Evolutionary conservation across 2,888 invertebrate species (phyloP), one percentile per base, ranked within the genome.

Genomic region (Agrotis clavis): DNA sequence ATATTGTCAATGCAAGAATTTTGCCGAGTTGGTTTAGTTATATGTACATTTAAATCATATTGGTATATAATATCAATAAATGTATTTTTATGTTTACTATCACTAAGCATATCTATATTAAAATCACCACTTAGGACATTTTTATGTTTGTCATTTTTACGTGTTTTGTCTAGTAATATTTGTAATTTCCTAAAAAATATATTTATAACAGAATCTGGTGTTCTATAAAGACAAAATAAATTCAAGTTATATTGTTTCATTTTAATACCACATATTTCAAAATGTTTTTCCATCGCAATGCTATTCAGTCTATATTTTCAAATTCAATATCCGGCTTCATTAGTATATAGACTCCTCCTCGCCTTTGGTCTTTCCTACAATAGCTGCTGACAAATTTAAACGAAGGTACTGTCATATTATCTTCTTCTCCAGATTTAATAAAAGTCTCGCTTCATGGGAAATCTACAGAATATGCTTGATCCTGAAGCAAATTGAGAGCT

Each of bases 331-430:
- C 56, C 30, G 18, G 56, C 21, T 51, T 51, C 13, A 57, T 57
- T n/a, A 57, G 18, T 30, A 35, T 57, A 30, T 18, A 57, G 56
- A 57, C 56, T 9, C 56, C 35, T 3, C 56, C 56, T 30, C 56
- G 56, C 18, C 56, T 57, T 30, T 57, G 56, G 56, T 57, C 56
- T 57, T 57, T 57, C 56, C 56, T 57, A 57, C 18, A 57, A 18
- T 35, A 57, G 56, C 30, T 57, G 35, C 35, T 35, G 7, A 30
- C 35, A 2, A 57, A 35, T 57, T 56, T 56, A 56, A 56, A 56
- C 4, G 56, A 25, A 16, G 30, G 18, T 18, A 35, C 18, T 30
- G 16, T 3, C 30, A 56, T 30, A 18, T 56, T 56, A 30, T 56
- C 56, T 56, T 56, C 25, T 25, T 25, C 25, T 25, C 25, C 25